phyloP scores from a whole-genome alignment of 2,113 vertebrate species.

The Epinephelus lanceolatus region DNA sequence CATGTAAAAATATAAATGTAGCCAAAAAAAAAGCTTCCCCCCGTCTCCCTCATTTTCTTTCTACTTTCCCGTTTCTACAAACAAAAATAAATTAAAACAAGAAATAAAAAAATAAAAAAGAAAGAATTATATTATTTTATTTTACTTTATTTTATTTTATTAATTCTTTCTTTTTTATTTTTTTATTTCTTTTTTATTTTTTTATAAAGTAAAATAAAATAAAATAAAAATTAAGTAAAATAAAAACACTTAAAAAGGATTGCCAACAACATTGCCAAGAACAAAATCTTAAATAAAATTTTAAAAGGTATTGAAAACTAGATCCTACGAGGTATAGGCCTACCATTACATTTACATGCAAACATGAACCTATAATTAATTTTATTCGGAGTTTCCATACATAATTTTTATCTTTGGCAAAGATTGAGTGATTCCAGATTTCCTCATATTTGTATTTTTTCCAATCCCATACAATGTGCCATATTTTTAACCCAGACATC shows the following conservation, averaged over 20 bases:
- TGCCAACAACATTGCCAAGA: neutral
- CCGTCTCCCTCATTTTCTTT: neutral
- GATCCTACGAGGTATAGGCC: neutral
- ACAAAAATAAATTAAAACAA: no score
- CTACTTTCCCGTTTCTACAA: neutral
- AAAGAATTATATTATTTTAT: no score
- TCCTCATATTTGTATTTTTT: neutral
- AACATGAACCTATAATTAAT: neutral
- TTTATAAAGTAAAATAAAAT: no score
- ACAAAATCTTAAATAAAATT: no score
- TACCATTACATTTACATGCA: neutral
- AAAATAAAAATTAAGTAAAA: no score
- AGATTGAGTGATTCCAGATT: neutral
- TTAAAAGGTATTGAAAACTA: no score
- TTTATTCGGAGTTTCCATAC: no score
- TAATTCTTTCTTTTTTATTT: no score
- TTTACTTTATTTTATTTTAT: no score
- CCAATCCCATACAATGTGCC: neutral
- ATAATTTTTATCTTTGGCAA: neutral
- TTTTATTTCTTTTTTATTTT: no score
- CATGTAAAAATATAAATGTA: neutral
- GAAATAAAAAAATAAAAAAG: no score
- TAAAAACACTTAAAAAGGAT: neutral
- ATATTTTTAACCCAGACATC: neutral
- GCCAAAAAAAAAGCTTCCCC: neutral